Conservation (phyloP, 2,888 invertebrate species). For the Caenorhabditis drosophilae region DNA sequence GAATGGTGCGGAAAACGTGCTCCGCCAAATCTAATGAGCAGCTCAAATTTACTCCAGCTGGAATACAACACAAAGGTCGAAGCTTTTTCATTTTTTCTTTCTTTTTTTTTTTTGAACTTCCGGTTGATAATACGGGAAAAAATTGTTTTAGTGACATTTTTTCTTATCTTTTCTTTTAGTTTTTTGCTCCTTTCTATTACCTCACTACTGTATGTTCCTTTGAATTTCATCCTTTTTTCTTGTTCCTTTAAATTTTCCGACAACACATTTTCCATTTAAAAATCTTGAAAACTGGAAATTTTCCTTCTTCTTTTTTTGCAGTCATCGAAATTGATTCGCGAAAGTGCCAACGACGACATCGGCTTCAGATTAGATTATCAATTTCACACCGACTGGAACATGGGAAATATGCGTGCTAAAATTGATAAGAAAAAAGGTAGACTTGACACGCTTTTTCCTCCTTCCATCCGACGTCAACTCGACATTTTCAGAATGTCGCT, state of each 20-base stretch:
- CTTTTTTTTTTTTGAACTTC: no score
- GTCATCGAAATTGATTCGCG: slow-evolving; percentile 45
- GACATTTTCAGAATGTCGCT: slow-evolving; percentile 79
- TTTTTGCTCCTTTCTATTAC: no score
- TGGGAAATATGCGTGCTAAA: slow-evolving; percentile 50
- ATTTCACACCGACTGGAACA: slow-evolving; percentile 54
- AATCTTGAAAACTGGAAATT: background rate
- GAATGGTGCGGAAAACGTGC: slow-evolving; percentile 82
- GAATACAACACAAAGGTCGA: slow-evolving; percentile 76
- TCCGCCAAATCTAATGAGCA: slow-evolving; percentile 91
- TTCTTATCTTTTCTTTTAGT: no score
- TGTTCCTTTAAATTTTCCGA: background rate
- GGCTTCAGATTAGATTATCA: slow-evolving; percentile 51
- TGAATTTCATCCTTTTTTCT: slow-evolving; percentile 3
- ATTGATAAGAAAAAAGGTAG: slow-evolving; percentile 50
- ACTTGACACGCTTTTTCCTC: no score
- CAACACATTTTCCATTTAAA: background rate
- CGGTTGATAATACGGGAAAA: no score
- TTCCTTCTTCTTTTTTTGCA: slow-evolving; percentile 24
- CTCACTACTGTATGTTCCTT: no score
- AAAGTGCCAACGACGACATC: slow-evolving; percentile 32
- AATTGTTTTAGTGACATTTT: no score
- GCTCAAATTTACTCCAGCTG: slow-evolving; percentile 83
- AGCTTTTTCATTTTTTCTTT: background rate
- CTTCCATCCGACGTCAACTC: no score